A percentile compares a stretch with the other conserved stretches of the same genome.
These are phyloP conservation scores for Pardosa pseudoannulata DNA, from an alignment of 2,888 invertebrate species.

Conservation along the genomic window DNA sequence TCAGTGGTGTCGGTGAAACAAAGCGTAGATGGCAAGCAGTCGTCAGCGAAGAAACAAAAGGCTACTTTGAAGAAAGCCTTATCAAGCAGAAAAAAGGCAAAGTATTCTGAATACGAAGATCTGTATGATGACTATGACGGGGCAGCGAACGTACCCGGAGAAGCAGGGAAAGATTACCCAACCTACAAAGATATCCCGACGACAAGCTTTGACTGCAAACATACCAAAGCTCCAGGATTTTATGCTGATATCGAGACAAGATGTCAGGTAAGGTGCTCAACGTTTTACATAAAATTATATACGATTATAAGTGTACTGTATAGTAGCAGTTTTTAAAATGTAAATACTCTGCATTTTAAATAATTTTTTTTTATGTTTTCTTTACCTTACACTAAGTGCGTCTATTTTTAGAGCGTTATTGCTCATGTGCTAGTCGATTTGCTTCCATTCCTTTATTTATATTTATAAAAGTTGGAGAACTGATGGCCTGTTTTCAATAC, in stretches of 20 bases:
- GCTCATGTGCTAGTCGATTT: no score
- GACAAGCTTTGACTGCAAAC: constrained; percentile 46
- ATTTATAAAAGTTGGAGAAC: no score
- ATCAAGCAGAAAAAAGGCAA: neutral
- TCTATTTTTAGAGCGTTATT: no score
- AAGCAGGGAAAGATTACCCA: constrained; percentile 51
- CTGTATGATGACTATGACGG: neutral
- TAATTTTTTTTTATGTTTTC: no score
- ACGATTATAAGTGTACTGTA: no score
- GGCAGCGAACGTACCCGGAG: constrained; percentile 21
- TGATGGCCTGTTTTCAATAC: no score
- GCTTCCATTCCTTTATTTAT: no score
- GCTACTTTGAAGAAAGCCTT: constrained; percentile 2
- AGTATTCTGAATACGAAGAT: neutral
- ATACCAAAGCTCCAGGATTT: constrained; percentile 28
- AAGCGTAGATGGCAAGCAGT: neutral
- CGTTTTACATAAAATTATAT: neutral
- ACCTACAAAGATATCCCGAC: constrained; percentile 36
- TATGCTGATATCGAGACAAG: constrained; percentile 59
- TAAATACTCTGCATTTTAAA: no score
- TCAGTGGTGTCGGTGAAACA: constrained; percentile 11
- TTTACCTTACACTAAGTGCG: no score
- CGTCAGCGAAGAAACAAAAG: neutral
- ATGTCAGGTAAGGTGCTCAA: constrained; percentile 43
- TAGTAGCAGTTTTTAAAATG: no score